Percentiles rank a stretch among this genome's conserved stretches.
Evolutionary conservation across 2,888 invertebrate species (phyloP).

Genomic region (Carabus problematicus): DNA sequence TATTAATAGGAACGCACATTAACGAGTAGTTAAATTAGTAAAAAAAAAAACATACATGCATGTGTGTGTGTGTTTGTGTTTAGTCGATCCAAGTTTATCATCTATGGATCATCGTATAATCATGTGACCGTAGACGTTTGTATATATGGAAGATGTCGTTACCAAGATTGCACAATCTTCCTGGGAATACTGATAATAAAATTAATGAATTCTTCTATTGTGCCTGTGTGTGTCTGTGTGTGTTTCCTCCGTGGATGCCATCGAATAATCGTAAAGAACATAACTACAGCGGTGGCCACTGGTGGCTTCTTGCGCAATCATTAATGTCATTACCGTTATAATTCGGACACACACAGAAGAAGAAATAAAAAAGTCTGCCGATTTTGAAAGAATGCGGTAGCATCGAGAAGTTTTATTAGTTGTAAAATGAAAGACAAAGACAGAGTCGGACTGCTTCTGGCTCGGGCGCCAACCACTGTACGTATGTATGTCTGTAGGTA

Average conservation of each 20-base stretch:
- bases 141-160: not conserved
- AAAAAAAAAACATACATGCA: not conserved
- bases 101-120: not conserved
- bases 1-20: too few species aligned
- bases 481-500: too few species aligned
- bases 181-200: not conserved
- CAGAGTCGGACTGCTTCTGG: too few species aligned
- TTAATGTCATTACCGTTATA: slow-evolving; percentile 42
- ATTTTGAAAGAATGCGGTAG: slow-evolving; percentile 39
- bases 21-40: too few species aligned
- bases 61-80: not conserved
- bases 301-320: slow-evolving; percentile 34
- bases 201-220: not conserved
- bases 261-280: slow-evolving; percentile 1
- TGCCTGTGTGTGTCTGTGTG: not conserved
- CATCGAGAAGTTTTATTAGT: slow-evolving; percentile 33
- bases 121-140: not conserved
- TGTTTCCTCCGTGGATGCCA: not conserved
- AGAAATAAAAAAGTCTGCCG: slow-evolving; percentile 7
- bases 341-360: slow-evolving; percentile 22
- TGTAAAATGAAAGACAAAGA: not conserved
- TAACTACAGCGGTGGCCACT: not conserved
- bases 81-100: not conserved
- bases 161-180: not conserved
- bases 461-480: too few species aligned